Base-by-base conservation (phyloP, 2,797 vertebrate species). In the Diceros bicornis region DNA sequence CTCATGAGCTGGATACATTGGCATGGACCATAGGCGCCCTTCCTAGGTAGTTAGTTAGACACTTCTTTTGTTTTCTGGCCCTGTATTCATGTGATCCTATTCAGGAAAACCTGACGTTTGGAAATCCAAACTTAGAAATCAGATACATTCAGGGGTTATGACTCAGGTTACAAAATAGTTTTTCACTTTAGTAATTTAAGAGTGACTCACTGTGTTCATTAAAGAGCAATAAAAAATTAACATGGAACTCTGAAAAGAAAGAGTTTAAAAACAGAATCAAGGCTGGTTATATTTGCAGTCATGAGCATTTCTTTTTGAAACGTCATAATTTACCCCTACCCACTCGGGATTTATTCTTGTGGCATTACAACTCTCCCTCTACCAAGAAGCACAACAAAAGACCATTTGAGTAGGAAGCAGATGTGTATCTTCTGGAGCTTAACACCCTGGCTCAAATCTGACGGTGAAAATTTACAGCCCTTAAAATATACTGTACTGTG, bases 371-470 rank as follows among this genome's bases (percentile, higher is more conserved):
- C 62, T 86, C 59, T 82, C 84, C 41, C 41, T 96, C 50, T 72
- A 85, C 84, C 72, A 64, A 89, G 52, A 69, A 96, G 81, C 92
- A 92, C 89, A 96, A 96, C 90, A 97, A 97, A 98, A 96, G 89
- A 57, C 55, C 96, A 96, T 97, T 95, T 96, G 93, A 98, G 96
- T 92, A 97, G 97, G 96, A 97, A 98, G 96, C 97, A 97, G 96
- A 98, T 98, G 97, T 97, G 85, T 96, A 96, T 97, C 98, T 98
- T 97, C 95, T 87, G 50, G 81, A 95, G 96, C 96, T 97, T 98
- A 98, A 97, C 98, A 98, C 97, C 94, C 89, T 93, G 93, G 93
- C 96, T 97, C 94, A 97, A 97, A 96, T 96, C 95, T 97, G 97
- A 98, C 12, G 12, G 97, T 96, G 96, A 97, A 98, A 98, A 98